Percentiles rank a stretch among this genome's conserved stretches.
Conservation (phyloP, 2,888 invertebrate species). For the Furcula furcula region DNA sequence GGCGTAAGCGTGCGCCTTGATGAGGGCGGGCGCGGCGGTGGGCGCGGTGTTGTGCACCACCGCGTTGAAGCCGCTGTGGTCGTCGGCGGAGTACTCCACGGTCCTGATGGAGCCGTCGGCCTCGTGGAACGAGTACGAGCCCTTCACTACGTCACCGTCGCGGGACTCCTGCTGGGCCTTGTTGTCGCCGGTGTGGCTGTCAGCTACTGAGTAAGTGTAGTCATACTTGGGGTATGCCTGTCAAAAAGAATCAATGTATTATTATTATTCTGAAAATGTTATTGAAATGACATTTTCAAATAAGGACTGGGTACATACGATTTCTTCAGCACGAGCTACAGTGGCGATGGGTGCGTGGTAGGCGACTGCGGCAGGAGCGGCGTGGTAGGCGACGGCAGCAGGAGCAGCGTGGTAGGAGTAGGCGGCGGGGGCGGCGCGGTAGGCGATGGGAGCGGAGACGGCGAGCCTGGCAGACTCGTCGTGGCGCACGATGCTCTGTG, state of each 20-base stretch:
- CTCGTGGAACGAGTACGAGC: slow-evolving; percentile 71
- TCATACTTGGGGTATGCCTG: slow-evolving; percentile 78
- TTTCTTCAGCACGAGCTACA: slow-evolving; percentile 32
- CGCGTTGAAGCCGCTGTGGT: slow-evolving; percentile 67
- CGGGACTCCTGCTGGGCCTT: slow-evolving; percentile 72
- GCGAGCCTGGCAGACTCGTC: slow-evolving; percentile 40
- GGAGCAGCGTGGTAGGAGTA: slow-evolving; percentile 36
- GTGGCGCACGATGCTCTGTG: slow-evolving; percentile 50
- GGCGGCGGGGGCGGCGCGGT: slow-evolving; percentile 31
- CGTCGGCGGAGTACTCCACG: slow-evolving; percentile 73
- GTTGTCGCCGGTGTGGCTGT: slow-evolving; percentile 75
- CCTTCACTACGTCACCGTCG: slow-evolving; percentile 75
- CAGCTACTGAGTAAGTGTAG: slow-evolving; percentile 70
- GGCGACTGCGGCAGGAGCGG: slow-evolving; percentile 25
- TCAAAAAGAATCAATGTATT: neutral
- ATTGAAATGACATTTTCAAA: no score
- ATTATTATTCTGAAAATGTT: neutral
- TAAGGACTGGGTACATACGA: slow-evolving; percentile 34
- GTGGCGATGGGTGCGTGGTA: slow-evolving; percentile 35
- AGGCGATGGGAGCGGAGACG: slow-evolving; percentile 23
- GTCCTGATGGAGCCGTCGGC: slow-evolving; percentile 75
- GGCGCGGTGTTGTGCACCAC: slow-evolving; percentile 51
- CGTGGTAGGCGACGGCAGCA: slow-evolving; percentile 31
- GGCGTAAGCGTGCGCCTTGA: slow-evolving; percentile 20
- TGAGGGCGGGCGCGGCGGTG: slow-evolving; percentile 34